These are phyloP conservation scores for Cydia fagiglandana DNA, from an alignment of 1,140 invertebrate genomes.

Conservation along the genomic window DNA sequence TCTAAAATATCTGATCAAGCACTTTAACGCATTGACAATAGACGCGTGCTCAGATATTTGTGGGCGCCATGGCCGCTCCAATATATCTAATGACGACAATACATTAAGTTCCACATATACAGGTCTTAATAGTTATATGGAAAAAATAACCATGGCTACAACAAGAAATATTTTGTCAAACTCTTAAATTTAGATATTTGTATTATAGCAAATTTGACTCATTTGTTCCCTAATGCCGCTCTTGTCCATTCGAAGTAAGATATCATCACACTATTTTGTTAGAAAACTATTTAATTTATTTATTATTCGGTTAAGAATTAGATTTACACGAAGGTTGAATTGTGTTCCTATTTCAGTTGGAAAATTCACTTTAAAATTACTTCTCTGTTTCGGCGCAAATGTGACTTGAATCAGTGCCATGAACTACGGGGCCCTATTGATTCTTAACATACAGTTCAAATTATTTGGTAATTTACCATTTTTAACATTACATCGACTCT, in stretches of 20 bases:
- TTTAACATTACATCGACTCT: too few species aligned
- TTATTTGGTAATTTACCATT: too few species aligned
- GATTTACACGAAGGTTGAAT: conserved; percentile 50
- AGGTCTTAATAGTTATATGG: too few species aligned
- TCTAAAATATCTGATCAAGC: too few species aligned
- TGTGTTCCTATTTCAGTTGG: conserved; percentile 65
- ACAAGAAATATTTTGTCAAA: background rate
- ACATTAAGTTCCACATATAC: too few species aligned
- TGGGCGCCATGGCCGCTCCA: too few species aligned
- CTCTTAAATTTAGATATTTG: background rate
- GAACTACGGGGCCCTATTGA: conserved; percentile 30
- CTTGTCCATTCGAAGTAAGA: conserved; percentile 71
- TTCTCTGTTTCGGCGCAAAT: conserved; percentile 24
- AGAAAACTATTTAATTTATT: conserved; percentile 68
- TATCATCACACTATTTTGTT: conserved; percentile 71
- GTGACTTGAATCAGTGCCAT: conserved; percentile 55
- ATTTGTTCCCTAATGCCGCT: conserved; percentile 69
- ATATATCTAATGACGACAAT: too few species aligned
- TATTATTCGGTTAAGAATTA: conserved; percentile 65
- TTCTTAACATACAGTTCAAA: background rate
- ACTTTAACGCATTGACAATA: too few species aligned
- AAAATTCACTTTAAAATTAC: conserved; percentile 4
- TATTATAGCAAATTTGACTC: conserved; percentile 43
- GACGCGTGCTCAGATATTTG: too few species aligned
- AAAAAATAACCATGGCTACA: too few species aligned